A percentile compares a stretch with the other conserved stretches of the same genome.
phyloP scores from a whole-genome alignment of 1,140 invertebrate genomes.

The Anoplophora glabripennis region DNA sequence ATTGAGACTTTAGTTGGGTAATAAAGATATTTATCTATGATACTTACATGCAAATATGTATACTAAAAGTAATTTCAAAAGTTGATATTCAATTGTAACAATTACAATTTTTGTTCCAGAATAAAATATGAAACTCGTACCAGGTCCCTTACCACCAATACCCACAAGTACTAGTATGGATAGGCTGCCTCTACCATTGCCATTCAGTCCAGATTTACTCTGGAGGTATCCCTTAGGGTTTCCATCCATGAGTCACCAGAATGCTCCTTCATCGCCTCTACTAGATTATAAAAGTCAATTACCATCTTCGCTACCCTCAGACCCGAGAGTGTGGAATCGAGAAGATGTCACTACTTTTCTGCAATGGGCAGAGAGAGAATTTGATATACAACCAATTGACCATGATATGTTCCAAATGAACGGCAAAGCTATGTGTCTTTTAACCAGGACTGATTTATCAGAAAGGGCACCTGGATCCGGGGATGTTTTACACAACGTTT shows the following conservation, averaged over 20 bases:
- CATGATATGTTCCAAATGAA: slow-evolving; percentile 97
- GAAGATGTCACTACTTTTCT: slow-evolving; percentile 88
- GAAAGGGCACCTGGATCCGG: slow-evolving; percentile 89
- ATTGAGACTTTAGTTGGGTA: neutral
- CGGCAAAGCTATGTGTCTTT: slow-evolving; percentile 72
- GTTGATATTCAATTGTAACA: neutral
- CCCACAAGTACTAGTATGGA: slow-evolving; percentile 58
- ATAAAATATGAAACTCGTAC: slow-evolving; percentile 62
- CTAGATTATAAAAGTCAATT: slow-evolving; percentile 83
- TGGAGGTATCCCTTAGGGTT: slow-evolving; percentile 79
- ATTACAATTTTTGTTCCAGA: slow-evolving; percentile 26
- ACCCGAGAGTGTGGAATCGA: slow-evolving; percentile 85
- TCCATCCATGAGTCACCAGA: slow-evolving; percentile 53
- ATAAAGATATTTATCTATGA: slow-evolving; percentile 3
- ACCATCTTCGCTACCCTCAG: slow-evolving; percentile 74
- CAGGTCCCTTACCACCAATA: slow-evolving; percentile 61
- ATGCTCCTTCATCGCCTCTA: slow-evolving; percentile 66
- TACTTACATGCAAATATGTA: neutral
- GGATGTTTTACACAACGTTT: slow-evolving; percentile 89
- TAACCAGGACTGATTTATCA: slow-evolving; percentile 85
- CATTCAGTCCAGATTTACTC: slow-evolving; percentile 74
- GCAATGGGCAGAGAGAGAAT: slow-evolving; percentile 89
- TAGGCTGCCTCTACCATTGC: slow-evolving; percentile 60
- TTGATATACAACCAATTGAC: slow-evolving; percentile 86
- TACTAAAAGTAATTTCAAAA: neutral